Evolutionary conservation across 2,888 invertebrate genomes (phyloP).

Genomic region (Cerastoderma edule): DNA sequence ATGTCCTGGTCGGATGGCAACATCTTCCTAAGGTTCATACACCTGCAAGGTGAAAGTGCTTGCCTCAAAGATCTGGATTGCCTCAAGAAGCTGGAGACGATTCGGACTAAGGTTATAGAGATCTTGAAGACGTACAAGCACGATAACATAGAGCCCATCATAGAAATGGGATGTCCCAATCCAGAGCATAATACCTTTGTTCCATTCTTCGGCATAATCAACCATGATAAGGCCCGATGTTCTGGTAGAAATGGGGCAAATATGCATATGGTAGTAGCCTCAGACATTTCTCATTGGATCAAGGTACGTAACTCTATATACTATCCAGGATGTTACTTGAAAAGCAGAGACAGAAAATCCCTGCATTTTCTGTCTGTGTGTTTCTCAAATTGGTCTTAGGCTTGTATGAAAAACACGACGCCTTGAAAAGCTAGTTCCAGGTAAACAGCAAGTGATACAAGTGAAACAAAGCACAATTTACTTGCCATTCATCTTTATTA

Average conservation of each 20-base stretch:
- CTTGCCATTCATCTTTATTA: background rate
- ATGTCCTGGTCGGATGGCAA: slow-evolving; percentile 16
- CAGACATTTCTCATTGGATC: background rate
- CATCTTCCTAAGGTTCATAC: slow-evolving; percentile 3
- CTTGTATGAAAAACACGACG: too few species aligned
- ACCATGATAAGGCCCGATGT: background rate
- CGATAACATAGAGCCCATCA: background rate
- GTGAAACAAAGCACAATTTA: background rate
- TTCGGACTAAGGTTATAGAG: background rate
- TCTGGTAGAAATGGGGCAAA: background rate
- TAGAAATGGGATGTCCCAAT: background rate
- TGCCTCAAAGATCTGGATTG: slow-evolving; percentile 10
- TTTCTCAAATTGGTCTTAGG: too few species aligned
- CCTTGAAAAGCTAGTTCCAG: too few species aligned
- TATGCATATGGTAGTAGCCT: background rate
- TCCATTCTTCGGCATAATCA: background rate
- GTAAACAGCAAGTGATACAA: too few species aligned
- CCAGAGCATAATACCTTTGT: background rate
- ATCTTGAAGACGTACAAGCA: slow-evolving; percentile 15
- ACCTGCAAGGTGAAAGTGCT: background rate
- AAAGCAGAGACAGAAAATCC: background rate
- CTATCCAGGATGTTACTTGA: background rate
- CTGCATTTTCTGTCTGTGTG: background rate
- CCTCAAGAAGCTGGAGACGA: slow-evolving; percentile 1
- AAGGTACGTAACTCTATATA: background rate